Evolutionary conservation across 2,113 vertebrate species (phyloP).

Genomic region (Amia ocellicauda): DNA sequence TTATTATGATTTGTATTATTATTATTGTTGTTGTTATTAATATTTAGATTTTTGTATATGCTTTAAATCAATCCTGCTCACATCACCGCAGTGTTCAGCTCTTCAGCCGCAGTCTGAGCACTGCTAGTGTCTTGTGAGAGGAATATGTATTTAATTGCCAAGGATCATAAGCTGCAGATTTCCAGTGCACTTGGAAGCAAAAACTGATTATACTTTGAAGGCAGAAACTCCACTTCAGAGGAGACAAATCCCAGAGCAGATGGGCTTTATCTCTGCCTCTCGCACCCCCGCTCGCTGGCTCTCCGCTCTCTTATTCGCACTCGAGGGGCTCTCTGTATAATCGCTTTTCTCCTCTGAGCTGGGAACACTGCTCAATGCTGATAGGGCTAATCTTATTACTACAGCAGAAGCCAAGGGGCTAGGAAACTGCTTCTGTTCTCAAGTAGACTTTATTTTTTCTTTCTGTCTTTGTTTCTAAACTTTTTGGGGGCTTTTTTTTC

Average conservation of each 20-base stretch:
- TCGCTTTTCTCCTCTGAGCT: too few species aligned
- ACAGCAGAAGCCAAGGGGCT: slow-evolving; percentile 38
- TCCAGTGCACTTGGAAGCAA: slow-evolving; percentile 32
- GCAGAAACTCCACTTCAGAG: slow-evolving; percentile 29
- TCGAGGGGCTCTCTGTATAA: slow-evolving; percentile 30
- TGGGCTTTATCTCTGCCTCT: slow-evolving; percentile 25
- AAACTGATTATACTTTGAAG: slow-evolving; percentile 27
- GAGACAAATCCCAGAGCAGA: slow-evolving; percentile 31
- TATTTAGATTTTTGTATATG: slow-evolving; percentile 6
- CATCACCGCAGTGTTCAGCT: slow-evolving; percentile 4
- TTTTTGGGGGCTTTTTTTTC: too few species aligned
- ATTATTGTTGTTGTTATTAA: slow-evolving; percentile 20
- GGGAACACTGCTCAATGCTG: slow-evolving; percentile 40
- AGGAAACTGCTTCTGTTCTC: too few species aligned
- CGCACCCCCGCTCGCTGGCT: neutral
- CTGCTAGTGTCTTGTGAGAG: slow-evolving; percentile 23
- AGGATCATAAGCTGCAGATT: slow-evolving; percentile 29
- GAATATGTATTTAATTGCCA: slow-evolving; percentile 17
- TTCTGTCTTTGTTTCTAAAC: too few species aligned
- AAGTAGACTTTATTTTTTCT: too few species aligned
- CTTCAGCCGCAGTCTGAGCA: slow-evolving; percentile 19
- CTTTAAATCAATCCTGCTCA: slow-evolving; percentile 10
- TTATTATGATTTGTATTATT: slow-evolving; percentile 9
- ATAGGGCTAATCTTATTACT: slow-evolving; percentile 51
- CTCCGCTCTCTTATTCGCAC: neutral